A percentile compares a stretch with the other conserved stretches of the same genome.
Evolutionary conservation across 2,797 vertebrate species (phyloP).

Genomic region (Pristis pectinata): DNA sequence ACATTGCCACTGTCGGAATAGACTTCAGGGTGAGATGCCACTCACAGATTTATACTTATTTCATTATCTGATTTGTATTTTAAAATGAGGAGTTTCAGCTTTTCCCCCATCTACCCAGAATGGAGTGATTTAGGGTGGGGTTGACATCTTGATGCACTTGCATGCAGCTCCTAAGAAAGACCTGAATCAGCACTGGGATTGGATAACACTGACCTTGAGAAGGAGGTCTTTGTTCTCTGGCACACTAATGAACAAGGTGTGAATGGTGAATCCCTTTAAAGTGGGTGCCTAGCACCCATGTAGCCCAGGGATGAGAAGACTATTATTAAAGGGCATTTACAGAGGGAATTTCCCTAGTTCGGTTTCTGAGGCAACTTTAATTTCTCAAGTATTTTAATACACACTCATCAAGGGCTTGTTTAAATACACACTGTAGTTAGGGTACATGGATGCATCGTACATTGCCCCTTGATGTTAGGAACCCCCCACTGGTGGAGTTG

Average conservation of each 20-base stretch:
- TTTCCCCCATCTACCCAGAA: neutral
- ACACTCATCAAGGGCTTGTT: neutral
- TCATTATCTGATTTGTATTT: neutral
- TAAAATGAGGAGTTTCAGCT: neutral
- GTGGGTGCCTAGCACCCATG: neutral
- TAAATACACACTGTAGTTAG: neutral
- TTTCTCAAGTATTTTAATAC: neutral
- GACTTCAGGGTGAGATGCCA: conserved; percentile 92
- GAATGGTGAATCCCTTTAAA: neutral
- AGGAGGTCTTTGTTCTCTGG: neutral
- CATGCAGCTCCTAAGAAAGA: neutral
- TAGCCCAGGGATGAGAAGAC: neutral
- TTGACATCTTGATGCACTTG: neutral
- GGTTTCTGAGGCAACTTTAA: neutral
- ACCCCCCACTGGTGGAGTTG: neutral
- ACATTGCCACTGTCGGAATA: conserved; percentile 98
- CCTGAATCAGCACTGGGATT: neutral
- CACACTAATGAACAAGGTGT: neutral
- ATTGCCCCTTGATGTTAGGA: neutral
- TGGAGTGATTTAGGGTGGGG: neutral
- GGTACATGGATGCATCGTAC: neutral
- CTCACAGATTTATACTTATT: neutral
- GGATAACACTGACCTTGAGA: neutral
- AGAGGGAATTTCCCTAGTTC: neutral
- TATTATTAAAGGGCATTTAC: neutral